Percentiles rank a stretch among this genome's conserved stretches.
Evolutionary conservation across 2,797 vertebrate species (phyloP).

Genomic region (Mustela erminea): DNA sequence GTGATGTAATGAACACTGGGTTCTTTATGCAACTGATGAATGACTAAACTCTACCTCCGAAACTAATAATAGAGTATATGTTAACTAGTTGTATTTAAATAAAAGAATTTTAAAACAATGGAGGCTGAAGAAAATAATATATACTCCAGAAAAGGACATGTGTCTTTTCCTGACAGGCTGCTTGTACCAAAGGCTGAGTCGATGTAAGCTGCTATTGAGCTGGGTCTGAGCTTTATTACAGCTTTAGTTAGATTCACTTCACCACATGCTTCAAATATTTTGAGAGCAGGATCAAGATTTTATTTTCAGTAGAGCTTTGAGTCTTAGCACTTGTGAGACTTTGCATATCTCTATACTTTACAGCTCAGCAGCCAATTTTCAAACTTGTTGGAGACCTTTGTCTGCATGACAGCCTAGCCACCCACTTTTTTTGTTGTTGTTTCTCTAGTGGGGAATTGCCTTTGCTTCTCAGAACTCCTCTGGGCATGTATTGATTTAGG

Average conservation of each 20-base stretch:
- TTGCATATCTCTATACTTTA: not conserved
- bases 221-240: not conserved
- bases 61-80: not conserved
- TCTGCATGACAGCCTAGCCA: not conserved
- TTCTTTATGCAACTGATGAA: not conserved
- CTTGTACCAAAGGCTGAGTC: not conserved
- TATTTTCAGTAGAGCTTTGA: conserved; percentile 12
- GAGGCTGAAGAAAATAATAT: not conserved
- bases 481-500: not conserved
- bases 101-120: not conserved
- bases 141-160: not conserved
- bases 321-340: not conserved
- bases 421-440: not conserved
- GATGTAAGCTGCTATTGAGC: not conserved
- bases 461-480: not conserved
- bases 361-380: not conserved
- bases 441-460: not conserved
- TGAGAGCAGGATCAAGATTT: not conserved
- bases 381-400: not conserved
- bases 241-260: not conserved
- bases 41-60: not conserved
- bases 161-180: not conserved
- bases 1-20: not conserved
- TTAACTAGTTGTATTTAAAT: not conserved
- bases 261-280: not conserved